Percentiles rank a stretch among this genome's conserved stretches.
Evolutionary conservation across 2,797 vertebrate genomes (phyloP).

Genomic region (Chloroceryle amazona): DNA sequence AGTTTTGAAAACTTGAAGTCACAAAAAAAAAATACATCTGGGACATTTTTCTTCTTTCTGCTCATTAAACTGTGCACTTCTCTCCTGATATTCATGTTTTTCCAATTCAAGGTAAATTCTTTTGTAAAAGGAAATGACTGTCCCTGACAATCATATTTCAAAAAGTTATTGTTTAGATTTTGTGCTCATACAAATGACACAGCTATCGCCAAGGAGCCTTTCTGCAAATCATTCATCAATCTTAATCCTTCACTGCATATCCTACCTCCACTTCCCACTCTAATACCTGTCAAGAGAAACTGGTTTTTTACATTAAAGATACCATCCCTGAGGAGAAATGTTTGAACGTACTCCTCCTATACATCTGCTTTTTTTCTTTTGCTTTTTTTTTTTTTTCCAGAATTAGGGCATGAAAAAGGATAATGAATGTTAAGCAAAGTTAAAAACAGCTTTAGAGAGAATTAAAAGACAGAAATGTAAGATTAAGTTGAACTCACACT

Average conservation of each 20-base stretch:
- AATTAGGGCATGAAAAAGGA: conserved; percentile 45
- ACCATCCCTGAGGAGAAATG: neutral
- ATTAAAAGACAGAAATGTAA: conserved; percentile 67
- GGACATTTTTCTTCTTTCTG: neutral
- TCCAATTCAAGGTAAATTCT: neutral
- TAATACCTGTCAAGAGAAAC: neutral
- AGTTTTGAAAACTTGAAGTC: neutral
- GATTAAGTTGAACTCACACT: conserved; percentile 73
- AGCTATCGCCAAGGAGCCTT: neutral
- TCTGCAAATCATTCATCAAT: neutral
- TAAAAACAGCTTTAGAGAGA: conserved; percentile 75
- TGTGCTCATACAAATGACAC: neutral
- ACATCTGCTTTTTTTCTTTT: neutral
- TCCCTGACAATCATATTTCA: neutral
- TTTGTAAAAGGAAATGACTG: neutral
- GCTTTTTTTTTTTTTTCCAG: fast-evolving
- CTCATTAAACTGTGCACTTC: neutral
- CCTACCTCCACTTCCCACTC: neutral
- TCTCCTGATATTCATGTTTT: neutral
- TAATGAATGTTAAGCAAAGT: conserved; percentile 63
- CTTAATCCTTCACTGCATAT: neutral
- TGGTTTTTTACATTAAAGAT: neutral
- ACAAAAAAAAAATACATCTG: neutral
- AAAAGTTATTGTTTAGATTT: neutral
- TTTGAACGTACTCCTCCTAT: neutral